These are phyloP conservation scores for Megaptera novaeangliae DNA, from an alignment of 2,113 vertebrate genomes.

Conservation along the genomic window DNA sequence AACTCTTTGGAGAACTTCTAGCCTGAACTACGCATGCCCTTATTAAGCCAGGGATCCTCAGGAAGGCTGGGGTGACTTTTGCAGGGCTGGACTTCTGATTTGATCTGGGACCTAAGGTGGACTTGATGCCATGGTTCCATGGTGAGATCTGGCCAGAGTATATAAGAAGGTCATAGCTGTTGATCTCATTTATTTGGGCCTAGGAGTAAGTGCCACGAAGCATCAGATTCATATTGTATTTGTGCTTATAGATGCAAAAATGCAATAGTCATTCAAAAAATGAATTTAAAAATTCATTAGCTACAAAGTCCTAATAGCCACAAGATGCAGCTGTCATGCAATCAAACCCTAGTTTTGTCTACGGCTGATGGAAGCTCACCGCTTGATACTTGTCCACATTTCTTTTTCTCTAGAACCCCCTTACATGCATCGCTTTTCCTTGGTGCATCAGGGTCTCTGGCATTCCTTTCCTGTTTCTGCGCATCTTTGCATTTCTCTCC, in stretches of 20 bases:
- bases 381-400: rapidly evolving
- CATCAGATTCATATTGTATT: not conserved
- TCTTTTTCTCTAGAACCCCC: not conserved
- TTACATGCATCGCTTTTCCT: not conserved
- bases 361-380: rapidly evolving
- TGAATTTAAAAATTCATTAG: not conserved
- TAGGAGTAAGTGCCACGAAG: not conserved
- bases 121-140: no score
- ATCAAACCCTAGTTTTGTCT: not conserved
- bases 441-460: not conserved
- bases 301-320: not conserved
- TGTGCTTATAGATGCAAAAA: not conserved
- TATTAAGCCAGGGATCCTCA: not conserved
- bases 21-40: not conserved
- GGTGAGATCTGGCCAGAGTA: not conserved
- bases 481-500: not conserved
- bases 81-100: not conserved
- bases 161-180: not conserved
- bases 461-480: not conserved
- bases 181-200: not conserved
- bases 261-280: not conserved
- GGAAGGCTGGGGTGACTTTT: not conserved
- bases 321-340: not conserved
- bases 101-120: not conserved
- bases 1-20: not conserved